phyloP scores from a whole-genome alignment of 2,797 vertebrate species.

The Kryptopterus vitreolus region DNA sequence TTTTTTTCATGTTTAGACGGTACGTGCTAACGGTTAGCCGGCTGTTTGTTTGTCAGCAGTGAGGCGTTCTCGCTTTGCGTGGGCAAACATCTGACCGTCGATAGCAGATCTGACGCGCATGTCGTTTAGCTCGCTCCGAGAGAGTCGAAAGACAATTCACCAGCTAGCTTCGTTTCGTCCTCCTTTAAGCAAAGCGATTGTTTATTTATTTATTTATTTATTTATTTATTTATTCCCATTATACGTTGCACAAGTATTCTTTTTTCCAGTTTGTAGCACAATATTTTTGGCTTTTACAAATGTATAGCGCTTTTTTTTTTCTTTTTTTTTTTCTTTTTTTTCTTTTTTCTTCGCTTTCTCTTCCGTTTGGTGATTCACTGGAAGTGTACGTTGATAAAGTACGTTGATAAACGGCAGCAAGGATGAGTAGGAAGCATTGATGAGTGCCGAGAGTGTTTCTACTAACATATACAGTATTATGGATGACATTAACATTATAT shows the following conservation, averaged over 20 bases:
- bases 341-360: conserved; percentile 11
- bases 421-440: conserved; percentile 11
- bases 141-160: conserved; percentile 14
- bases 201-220: background rate
- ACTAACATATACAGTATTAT: background rate
- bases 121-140: conserved; percentile 8
- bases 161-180: conserved; percentile 15
- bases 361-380: conserved; percentile 6
- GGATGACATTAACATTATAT: conserved; percentile 2
- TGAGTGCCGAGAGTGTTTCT: background rate
- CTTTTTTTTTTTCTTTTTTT: conserved; percentile 11
- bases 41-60: conserved; percentile 28
- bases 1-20: conserved; percentile 2
- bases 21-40: conserved; percentile 7
- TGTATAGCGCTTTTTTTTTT: conserved; percentile 8
- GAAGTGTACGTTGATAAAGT: background rate
- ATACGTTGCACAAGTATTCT: conserved; percentile 3
- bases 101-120: conserved; percentile 29
- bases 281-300: background rate
- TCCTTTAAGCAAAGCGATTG: conserved; percentile 20
- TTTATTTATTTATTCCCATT: background rate
- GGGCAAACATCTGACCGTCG: conserved; percentile 17
- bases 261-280: background rate
- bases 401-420: conserved; percentile 9
- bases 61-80: conserved; percentile 4